A percentile compares a stretch with the other conserved stretches of the same genome.
Conservation (phyloP, 2,113 vertebrate genomes). For the Neogale vison region DNA sequence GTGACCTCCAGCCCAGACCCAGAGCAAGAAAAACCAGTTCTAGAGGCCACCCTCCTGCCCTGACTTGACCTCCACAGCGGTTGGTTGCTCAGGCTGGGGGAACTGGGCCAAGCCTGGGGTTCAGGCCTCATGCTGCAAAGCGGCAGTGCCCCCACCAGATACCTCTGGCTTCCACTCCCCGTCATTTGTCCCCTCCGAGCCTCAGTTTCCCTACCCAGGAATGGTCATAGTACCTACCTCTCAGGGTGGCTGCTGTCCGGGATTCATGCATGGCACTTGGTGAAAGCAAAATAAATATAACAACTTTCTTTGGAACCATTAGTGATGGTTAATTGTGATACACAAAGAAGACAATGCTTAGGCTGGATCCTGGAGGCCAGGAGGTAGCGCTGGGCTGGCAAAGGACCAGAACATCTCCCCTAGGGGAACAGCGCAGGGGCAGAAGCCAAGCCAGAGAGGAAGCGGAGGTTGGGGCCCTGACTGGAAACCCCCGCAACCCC, state of each 20-base stretch:
- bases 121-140: fast-evolving
- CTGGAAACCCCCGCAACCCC: not conserved
- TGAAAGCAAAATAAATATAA: not conserved
- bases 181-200: not conserved
- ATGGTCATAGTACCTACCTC: fast-evolving
- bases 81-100: not conserved
- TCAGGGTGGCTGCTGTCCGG: not conserved
- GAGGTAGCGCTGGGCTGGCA: fast-evolving
- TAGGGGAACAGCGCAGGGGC: fast-evolving
- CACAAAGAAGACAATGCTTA: fast-evolving
- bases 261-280: not conserved
- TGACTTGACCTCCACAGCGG: not conserved
- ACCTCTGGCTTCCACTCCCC: not conserved
- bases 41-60: not conserved
- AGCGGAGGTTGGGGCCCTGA: fast-evolving
- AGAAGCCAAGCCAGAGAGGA: not conserved
- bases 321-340: fast-evolving
- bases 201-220: not conserved
- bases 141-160: too few relatives aligned
- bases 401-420: not conserved
- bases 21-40: constrained; percentile 70
- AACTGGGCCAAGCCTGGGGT: not conserved
- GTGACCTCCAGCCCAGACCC: not conserved
- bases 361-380: not conserved
- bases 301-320: too few relatives aligned